Conservation (phyloP, 2,113 vertebrate genomes). For the Bothrops jararaca region DNA sequence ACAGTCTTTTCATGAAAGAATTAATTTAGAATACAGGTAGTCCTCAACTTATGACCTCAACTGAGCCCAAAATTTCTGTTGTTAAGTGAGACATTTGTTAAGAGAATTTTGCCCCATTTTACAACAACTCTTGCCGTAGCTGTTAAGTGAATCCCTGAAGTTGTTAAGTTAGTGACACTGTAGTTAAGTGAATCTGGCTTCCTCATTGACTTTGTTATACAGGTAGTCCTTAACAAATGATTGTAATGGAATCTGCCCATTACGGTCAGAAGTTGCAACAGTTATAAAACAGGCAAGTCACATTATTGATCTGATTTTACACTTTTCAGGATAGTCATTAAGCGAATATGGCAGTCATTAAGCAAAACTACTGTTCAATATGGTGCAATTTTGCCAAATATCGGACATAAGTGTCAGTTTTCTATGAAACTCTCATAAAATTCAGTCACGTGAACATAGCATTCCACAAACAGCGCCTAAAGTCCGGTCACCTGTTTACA, state of each 20-base stretch:
- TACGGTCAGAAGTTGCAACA: neutral
- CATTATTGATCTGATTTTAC: neutral
- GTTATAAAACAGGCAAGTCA: neutral
- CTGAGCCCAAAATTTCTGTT: neutral
- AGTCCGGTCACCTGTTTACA: neutral
- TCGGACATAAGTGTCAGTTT: too few relatives aligned
- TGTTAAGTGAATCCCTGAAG: neutral
- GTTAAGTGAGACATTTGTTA: neutral
- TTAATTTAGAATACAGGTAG: neutral
- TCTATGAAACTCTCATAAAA: too few relatives aligned
- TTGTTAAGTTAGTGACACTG: too few relatives aligned
- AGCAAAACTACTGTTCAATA: too few relatives aligned
- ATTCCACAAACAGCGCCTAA: neutral
- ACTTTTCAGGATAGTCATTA: neutral
- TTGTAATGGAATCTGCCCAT: neutral
- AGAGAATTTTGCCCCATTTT: neutral
- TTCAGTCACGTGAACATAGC: neutral
- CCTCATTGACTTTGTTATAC: neutral
- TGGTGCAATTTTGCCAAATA: too few relatives aligned
- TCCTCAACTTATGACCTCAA: neutral
- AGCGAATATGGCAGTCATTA: neutral
- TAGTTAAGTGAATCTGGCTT: neutral
- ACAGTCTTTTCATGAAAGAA: neutral
- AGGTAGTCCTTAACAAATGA: neutral
- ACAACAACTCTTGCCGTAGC: too few relatives aligned